phyloP scores from a whole-genome alignment of 2,797 vertebrate genomes.

The Galago senegalensis region DNA sequence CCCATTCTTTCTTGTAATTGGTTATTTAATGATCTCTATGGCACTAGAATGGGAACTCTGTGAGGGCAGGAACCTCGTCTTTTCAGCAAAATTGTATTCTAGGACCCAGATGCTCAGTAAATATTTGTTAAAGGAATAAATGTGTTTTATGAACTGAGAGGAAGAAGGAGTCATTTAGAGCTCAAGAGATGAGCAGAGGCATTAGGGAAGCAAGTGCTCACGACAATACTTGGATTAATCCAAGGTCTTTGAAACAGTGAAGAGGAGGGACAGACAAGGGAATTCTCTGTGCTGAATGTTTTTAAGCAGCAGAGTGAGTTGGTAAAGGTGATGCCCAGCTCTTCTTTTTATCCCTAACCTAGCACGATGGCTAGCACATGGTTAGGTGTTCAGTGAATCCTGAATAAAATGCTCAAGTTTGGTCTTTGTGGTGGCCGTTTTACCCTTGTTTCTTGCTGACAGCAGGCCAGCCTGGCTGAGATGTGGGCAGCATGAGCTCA shows the following conservation, averaged over 20 bases:
- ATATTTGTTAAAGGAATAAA: not conserved
- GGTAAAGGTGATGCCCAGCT: not conserved
- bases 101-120: not conserved
- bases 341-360: not conserved
- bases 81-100: not conserved
- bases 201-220: not conserved
- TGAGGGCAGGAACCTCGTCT: not conserved
- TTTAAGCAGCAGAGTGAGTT: not conserved
- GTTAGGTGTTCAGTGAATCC: not conserved
- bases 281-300: not conserved
- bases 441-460: not conserved
- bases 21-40: not conserved
- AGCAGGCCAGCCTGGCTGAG: not conserved
- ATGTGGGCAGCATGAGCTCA: not conserved
- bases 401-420: not conserved
- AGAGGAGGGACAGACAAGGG: not conserved
- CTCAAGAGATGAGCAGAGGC: not conserved
- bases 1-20: not conserved
- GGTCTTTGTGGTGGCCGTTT: not conserved
- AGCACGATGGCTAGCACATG: not conserved
- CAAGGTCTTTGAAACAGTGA: not conserved
- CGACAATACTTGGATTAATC: not conserved
- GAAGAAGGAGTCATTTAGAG: not conserved
- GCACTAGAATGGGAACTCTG: not conserved
- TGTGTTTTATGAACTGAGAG: not conserved